Percentiles rank a stretch among this genome's conserved stretches.
Evolutionary conservation across 2,888 invertebrate genomes (phyloP).

Genomic region (Lasioglossum vierecki): DNA sequence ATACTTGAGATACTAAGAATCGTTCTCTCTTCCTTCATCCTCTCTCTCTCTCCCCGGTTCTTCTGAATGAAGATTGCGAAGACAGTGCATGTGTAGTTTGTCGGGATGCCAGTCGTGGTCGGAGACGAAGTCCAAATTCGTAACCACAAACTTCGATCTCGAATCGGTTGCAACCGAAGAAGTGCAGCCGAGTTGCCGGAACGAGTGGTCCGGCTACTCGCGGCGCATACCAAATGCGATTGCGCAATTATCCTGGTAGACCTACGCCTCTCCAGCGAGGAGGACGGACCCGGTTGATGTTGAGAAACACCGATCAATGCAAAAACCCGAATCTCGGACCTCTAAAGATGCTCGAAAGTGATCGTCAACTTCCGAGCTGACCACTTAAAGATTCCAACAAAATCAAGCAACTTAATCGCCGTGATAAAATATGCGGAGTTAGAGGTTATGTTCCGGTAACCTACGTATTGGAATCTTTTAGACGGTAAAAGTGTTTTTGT

Average conservation of each 20-base stretch:
- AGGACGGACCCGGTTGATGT: neutral
- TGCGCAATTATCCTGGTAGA: neutral
- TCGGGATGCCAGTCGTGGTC: neutral
- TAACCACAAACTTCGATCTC: neutral
- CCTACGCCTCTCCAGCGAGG: constrained; percentile 9
- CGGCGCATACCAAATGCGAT: constrained; percentile 15
- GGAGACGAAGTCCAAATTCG: neutral
- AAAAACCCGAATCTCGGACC: neutral
- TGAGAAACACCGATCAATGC: neutral
- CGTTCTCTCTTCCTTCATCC: neutral
- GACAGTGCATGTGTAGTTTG: neutral
- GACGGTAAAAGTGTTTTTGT: no score
- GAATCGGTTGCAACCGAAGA: constrained; percentile 2
- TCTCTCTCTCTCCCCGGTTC: neutral
- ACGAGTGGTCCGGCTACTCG: neutral
- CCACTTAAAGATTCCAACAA: no score
- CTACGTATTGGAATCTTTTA: no score
- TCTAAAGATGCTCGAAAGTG: neutral
- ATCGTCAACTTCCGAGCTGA: neutral
- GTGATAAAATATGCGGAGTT: no score
- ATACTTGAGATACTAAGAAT: neutral
- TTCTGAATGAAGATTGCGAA: neutral
- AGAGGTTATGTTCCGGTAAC: no score
- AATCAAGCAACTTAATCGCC: no score
- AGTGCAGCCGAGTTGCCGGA: neutral